Evolutionary conservation across 37 sponge, comb jelly and placozoan species (phyloP).

Genomic region (Bolinopsis microptera): DNA sequence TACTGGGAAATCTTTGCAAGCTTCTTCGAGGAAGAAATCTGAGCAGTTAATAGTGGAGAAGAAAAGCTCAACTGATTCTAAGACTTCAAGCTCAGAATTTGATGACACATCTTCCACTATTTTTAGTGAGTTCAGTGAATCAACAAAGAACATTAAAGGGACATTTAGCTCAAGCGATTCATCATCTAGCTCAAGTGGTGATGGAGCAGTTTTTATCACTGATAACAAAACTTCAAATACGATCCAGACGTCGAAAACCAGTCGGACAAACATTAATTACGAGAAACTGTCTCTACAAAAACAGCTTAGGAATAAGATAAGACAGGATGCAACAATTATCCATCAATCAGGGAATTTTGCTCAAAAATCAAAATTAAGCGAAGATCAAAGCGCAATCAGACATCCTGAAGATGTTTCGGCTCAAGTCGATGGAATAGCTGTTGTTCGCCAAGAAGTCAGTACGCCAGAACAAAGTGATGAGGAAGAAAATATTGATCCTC

Average conservation of each 20-base stretch:
- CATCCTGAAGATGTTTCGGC: not conserved
- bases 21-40: not conserved
- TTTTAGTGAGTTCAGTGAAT: slow-evolving; percentile 12
- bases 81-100: not conserved
- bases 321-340: not conserved
- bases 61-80: not conserved
- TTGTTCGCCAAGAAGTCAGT: not conserved
- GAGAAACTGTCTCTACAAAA: not conserved
- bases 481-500: not conserved
- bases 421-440: not conserved
- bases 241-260: not conserved
- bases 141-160: not conserved
- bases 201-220: not conserved
- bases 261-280: not conserved
- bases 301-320: not conserved
- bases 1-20: not conserved
- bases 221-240: not conserved
- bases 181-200: not conserved
- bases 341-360: not conserved
- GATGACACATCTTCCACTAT: slow-evolving; percentile 9
- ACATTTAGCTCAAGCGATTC: not conserved
- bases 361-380: not conserved
- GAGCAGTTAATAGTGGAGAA: not conserved
- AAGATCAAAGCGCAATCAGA: not conserved
- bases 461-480: not conserved